Conservation (phyloP, 2,113 vertebrate species). For the Nothobranchius furzeri region DNA sequence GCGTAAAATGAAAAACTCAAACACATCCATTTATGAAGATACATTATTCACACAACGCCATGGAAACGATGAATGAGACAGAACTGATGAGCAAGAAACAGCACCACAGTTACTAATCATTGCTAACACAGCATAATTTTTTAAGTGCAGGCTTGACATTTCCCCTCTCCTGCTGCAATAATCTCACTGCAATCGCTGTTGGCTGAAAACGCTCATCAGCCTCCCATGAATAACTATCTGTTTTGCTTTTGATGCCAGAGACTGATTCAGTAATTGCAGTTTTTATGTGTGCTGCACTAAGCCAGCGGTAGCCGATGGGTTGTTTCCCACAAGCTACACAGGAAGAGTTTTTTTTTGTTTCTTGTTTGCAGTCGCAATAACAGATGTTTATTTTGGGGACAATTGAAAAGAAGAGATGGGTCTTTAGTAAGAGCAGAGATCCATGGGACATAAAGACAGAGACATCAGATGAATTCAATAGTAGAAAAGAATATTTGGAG, state of each 20-base stretch:
- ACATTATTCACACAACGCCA: background rate
- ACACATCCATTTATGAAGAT: background rate
- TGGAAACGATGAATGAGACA: constrained; percentile 7
- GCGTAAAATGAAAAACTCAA: background rate
- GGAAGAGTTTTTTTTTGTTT: constrained; percentile 41
- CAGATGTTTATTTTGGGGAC: constrained; percentile 40
- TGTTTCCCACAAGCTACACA: constrained; percentile 40
- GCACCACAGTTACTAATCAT: background rate
- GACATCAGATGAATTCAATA: background rate
- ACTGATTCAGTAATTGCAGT: constrained; percentile 53
- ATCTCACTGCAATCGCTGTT: constrained; percentile 32
- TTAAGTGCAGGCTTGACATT: constrained; percentile 31
- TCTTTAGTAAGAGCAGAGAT: constrained; percentile 1
- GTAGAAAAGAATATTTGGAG: background rate
- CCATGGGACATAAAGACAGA: background rate
- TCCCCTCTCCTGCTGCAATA: constrained; percentile 33
- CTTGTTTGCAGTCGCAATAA: constrained; percentile 42
- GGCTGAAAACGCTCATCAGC: constrained; percentile 32
- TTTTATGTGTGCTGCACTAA: constrained; percentile 43
- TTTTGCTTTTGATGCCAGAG: constrained; percentile 28
- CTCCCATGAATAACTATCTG: constrained; percentile 40
- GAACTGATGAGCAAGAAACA: constrained; percentile 1
- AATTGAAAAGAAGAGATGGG: constrained; percentile 10
- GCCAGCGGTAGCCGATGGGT: constrained; percentile 11
- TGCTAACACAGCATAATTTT: constrained; percentile 52